These are phyloP conservation scores for Oreochromis niloticus DNA, from an alignment of 2,113 vertebrate genomes.

Conservation along the genomic window DNA sequence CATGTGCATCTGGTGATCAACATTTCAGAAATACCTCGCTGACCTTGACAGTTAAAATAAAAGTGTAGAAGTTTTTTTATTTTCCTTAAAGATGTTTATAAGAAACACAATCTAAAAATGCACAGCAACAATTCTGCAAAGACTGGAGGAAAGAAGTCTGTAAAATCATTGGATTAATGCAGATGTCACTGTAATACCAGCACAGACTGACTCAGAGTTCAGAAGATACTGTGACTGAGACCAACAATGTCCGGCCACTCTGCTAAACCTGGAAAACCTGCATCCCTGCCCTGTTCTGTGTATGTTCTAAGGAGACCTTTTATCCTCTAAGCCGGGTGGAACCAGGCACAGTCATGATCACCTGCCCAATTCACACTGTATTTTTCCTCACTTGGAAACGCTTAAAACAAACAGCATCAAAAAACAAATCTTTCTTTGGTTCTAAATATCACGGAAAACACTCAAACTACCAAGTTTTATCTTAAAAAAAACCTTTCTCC, in stretches of 20 bases:
- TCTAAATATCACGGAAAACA: not conserved
- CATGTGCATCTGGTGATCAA: not conserved
- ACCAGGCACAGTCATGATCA: not conserved
- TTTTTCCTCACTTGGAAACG: not conserved
- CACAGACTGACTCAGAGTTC: not conserved
- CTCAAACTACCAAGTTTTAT: not conserved
- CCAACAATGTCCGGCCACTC: not conserved
- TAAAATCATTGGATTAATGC: not conserved
- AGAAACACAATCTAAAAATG: not conserved
- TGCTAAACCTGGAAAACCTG: not conserved
- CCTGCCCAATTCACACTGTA: not conserved
- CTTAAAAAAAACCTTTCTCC: not conserved
- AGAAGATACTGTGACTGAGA: not conserved
- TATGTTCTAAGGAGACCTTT: not conserved
- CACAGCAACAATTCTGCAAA: not conserved
- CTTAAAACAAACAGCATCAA: not conserved
- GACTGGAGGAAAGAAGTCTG: not conserved
- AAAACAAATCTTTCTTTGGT: not conserved
- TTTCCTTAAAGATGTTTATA: not conserved
- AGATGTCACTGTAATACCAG: not conserved
- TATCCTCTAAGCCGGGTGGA: not conserved
- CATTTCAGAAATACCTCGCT: not conserved
- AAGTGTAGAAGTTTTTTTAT: not conserved
- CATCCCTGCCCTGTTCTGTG: not conserved
- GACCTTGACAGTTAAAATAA: not conserved